Percentiles rank a stretch among this genome's conserved stretches.
These are phyloP conservation scores for Perithous albicinctus DNA, from an alignment of 2,888 invertebrate genomes.

Conservation along the genomic window DNA sequence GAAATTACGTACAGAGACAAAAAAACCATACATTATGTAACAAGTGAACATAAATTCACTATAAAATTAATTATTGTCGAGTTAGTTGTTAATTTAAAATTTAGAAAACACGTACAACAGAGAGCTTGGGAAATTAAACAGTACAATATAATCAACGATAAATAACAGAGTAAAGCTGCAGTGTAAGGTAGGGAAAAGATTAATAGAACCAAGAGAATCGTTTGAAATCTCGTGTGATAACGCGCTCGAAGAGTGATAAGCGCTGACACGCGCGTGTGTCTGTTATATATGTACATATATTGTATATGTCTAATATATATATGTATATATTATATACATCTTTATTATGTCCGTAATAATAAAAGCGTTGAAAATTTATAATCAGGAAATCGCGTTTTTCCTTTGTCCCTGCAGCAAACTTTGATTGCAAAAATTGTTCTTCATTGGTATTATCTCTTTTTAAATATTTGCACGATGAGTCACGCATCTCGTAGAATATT, in stretches of 20 bases:
- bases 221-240: slow-evolving; percentile 23
- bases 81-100: not conserved
- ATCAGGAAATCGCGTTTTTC: not conserved
- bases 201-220: slow-evolving; percentile 3
- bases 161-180: slow-evolving; percentile 15
- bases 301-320: no score
- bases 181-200: slow-evolving; percentile 1
- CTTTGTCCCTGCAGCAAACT: not conserved
- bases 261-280: not conserved
- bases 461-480: not conserved
- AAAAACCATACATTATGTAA: slow-evolving; percentile 8
- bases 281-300: no score
- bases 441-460: not conserved
- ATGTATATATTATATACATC: not conserved
- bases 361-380: slow-evolving; percentile 21
- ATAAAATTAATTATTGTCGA: not conserved
- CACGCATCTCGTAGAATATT: not conserved
- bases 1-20: slow-evolving; percentile 33
- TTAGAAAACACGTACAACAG: not conserved
- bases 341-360: slow-evolving; percentile 8
- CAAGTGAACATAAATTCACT: not conserved
- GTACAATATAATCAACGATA: slow-evolving; percentile 35
- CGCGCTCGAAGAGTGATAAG: slow-evolving; percentile 25
- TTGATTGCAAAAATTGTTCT: not conserved
- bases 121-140: slow-evolving; percentile 18